Evolutionary conservation across 1,140 invertebrate genomes (phyloP), one percentile per base, ranked within the genome.

Genomic region (Gonioctena quinquepunctata): DNA sequence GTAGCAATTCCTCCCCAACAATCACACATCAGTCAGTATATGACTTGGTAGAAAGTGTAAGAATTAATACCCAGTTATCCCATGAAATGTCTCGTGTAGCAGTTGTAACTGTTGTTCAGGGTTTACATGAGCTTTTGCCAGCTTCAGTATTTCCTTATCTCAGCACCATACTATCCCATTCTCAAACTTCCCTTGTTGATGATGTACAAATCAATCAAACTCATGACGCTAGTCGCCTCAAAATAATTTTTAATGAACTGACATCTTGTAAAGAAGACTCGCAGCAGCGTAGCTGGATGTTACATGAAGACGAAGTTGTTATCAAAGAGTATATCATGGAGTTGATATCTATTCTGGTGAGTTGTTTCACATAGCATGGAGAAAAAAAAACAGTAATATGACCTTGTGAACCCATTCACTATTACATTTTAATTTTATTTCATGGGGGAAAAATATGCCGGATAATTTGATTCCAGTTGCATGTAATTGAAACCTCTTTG

Each of bases 231-330:
- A 88, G 90, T 68, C 87, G 92, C 25, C 86, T 97, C 77, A 90
- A 91, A 82, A 89, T 91, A 52, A 90, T 96, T 62, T 92, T 97
- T 69, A 88, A 87, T 27, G 90, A 95, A 75, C 83, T 98, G 61
- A 93, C 92, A 8, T 92, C 90, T 54, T 95, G 94, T 73, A 96
- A 96, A 74, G 94, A 96, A 82, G 95, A 97, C 79, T 94, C 94
- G 0, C 95, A 98, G 80, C 95, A 98, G 77, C 86, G 96, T 74
- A 95, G 93, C 73, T 97, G 95, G 95, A 93, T 94, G 78, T 84
- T 97, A 3, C 93, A 97, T 83, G 95, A 97, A 83, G 95, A 98
- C 83, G 94, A 96, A 76, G 87, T 88, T 62, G 90, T 92, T 66
- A 97, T 97, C 79, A 89, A 90, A 48, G 90, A 92, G 70, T 92